Evolutionary conservation across 2,113 vertebrate species (phyloP).

Genomic region (Calonectris borealis): DNA sequence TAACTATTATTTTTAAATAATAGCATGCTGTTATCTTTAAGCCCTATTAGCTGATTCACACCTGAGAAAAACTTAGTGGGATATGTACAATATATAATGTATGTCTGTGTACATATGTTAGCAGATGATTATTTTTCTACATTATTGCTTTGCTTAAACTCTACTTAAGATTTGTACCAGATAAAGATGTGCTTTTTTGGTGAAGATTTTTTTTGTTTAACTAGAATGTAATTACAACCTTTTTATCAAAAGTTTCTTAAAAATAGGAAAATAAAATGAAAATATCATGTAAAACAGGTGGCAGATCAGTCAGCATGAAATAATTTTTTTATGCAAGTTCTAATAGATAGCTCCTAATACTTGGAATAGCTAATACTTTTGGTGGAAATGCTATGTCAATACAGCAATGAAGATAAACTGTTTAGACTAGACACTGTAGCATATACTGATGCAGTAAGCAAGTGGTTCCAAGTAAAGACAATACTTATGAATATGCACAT

Average conservation of each 20-base stretch:
- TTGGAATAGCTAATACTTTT: not conserved
- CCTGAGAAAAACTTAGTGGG: not conserved
- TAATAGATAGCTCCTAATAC: not conserved
- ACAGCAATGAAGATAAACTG: not conserved
- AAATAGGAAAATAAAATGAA: not conserved
- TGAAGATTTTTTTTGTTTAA: not conserved
- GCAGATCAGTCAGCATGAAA: not conserved
- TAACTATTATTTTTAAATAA: not conserved
- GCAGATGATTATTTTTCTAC: not conserved
- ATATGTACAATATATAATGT: not conserved
- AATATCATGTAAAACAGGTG: not conserved
- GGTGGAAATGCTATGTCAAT: not conserved
- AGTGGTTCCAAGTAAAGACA: not conserved
- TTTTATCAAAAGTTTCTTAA: not conserved
- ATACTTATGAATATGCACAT: too few relatives aligned
- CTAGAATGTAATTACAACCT: not conserved
- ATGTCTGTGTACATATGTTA: not conserved
- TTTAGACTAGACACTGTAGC: not conserved
- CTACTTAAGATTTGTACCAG: not conserved
- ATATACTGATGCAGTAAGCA: not conserved
- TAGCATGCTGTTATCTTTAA: not conserved
- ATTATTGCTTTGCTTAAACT: not conserved
- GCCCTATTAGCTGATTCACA: not conserved
- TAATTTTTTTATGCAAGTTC: not conserved
- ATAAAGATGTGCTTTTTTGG: not conserved